Percentiles rank a stretch among this genome's conserved stretches.
phyloP scores from a whole-genome alignment of 2,797 vertebrate species.

The Malurus splendens region DNA sequence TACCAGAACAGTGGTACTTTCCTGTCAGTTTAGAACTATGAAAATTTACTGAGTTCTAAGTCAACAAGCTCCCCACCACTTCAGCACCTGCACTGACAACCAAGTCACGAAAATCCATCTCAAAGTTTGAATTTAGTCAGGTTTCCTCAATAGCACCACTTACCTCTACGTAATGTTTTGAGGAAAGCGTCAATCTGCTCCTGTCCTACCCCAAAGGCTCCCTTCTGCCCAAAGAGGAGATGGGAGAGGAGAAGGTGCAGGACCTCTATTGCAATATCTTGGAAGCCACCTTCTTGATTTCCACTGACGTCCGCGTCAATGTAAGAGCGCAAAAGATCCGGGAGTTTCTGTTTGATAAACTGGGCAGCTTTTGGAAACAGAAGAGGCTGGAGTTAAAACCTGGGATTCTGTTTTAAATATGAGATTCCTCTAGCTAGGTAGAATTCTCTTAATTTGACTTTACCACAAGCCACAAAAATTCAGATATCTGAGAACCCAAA shows the following conservation, averaged over 20 bases:
- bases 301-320: constrained; percentile 97
- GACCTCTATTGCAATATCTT: constrained; percentile 99
- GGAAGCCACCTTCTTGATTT: constrained; percentile 99
- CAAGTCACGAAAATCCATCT: neutral
- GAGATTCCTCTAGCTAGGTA: neutral
- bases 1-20: neutral
- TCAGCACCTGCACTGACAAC: neutral
- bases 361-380: constrained; percentile 81
- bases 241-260: constrained; percentile 99
- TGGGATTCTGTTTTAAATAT: neutral
- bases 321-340: constrained; percentile 97
- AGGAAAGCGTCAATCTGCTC: constrained; percentile 98
- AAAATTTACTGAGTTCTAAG: neutral
- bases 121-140: neutral
- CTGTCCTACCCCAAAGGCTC: constrained; percentile 96
- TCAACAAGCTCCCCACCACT: neutral
- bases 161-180: constrained; percentile 98
- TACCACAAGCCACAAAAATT: neutral
- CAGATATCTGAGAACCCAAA: neutral
- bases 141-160: neutral
- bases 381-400: neutral
- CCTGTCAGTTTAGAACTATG: neutral
- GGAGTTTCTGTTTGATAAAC: constrained; percentile 98
- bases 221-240: constrained; percentile 98
- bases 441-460: neutral